These are phyloP conservation scores for Hemibagrus wyckioides DNA, from an alignment of 2,113 vertebrate species.

Conservation along the genomic window DNA sequence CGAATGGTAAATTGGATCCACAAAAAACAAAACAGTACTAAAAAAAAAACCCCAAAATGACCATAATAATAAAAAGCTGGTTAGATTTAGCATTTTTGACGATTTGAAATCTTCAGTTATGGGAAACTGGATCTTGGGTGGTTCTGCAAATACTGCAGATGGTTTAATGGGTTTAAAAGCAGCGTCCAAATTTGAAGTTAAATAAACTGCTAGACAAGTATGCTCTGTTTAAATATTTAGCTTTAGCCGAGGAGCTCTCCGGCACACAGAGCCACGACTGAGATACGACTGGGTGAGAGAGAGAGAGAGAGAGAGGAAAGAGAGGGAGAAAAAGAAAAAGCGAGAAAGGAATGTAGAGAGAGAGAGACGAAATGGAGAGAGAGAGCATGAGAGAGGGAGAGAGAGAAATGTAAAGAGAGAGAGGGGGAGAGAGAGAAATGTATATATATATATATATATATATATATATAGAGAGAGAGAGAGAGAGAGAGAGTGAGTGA, in stretches of 20 bases:
- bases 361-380: conserved; percentile 12
- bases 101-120: neutral
- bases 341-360: neutral
- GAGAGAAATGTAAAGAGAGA: conserved; percentile 18
- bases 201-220: conserved; percentile 67
- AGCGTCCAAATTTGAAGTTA: conserved; percentile 59
- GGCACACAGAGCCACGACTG: conserved; percentile 15
- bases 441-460: too few species aligned
- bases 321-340: conserved; percentile 11
- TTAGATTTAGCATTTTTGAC: neutral
- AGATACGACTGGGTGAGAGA: conserved; percentile 18
- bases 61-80: neutral
- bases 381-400: conserved; percentile 29
- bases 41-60: neutral
- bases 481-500: neutral
- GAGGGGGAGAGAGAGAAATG: conserved; percentile 27
- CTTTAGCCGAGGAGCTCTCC: conserved; percentile 42
- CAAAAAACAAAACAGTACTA: neutral
- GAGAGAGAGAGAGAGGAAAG: neutral
- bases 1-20: neutral
- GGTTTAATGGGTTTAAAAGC: conserved; percentile 57
- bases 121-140: conserved; percentile 6
- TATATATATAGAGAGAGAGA: too few species aligned
- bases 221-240: conserved; percentile 72
- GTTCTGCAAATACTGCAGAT: conserved; percentile 36